Conservation (phyloP, 2,797 vertebrate genomes). For the Rhinogobio ventralis region DNA sequence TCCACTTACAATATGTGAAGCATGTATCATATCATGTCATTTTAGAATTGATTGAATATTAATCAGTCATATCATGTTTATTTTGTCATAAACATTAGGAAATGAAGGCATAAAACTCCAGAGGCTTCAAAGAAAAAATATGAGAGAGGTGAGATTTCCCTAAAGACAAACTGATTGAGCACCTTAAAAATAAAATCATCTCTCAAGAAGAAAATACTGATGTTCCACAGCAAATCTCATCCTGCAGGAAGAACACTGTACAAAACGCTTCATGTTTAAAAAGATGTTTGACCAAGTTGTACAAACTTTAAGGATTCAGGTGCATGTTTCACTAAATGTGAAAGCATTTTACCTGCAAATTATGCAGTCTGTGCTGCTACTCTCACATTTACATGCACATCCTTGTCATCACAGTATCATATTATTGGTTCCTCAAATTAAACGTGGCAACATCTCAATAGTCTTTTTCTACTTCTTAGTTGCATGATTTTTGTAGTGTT, state of each 20-base stretch:
- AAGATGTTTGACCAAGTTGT: neutral
- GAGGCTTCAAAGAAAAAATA: neutral
- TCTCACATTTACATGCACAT: neutral
- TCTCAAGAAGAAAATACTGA: neutral
- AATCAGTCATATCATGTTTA: conserved; percentile 14
- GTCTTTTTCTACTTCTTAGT: conserved; percentile 29
- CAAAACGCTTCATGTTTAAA: neutral
- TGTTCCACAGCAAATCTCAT: neutral
- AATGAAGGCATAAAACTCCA: neutral
- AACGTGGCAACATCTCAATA: neutral
- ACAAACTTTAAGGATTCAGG: neutral
- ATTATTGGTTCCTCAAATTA: neutral
- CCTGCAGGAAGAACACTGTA: conserved; percentile 1
- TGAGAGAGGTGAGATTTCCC: neutral
- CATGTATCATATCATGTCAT: neutral
- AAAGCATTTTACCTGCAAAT: neutral
- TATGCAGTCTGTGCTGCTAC: neutral
- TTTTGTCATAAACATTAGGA: neutral
- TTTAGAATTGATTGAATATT: neutral
- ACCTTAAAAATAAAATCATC: conserved; percentile 2
- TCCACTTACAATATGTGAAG: neutral
- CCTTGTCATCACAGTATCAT: conserved; percentile 22
- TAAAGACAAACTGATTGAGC: neutral
- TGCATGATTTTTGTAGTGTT: conserved; percentile 72
- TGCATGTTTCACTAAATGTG: neutral